phyloP scores from a whole-genome alignment of 1,140 invertebrate species.

The Drosophila rufa region DNA sequence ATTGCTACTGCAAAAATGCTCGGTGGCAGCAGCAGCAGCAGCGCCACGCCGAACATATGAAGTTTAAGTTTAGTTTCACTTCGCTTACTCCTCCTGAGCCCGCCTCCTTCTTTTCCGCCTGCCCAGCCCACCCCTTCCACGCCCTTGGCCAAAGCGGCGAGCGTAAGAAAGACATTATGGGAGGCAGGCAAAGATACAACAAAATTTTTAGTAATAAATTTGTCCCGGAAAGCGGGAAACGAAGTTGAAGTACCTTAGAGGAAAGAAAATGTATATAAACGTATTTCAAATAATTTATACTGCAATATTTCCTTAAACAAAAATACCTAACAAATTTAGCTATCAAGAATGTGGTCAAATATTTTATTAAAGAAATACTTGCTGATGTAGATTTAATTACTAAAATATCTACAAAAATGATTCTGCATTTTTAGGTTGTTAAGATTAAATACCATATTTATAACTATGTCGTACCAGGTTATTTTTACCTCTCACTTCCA shows the following conservation, averaged over 20 bases:
- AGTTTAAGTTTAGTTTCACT: slow-evolving; percentile 60
- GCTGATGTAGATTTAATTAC: no score
- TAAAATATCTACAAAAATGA: no score
- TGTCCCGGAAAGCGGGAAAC: background rate
- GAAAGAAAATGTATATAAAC: background rate
- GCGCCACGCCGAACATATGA: slow-evolving; percentile 41
- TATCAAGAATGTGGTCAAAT: no score
- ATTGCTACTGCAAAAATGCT: slow-evolving; percentile 78
- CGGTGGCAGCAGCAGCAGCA: slow-evolving; percentile 28
- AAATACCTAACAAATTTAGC: no score
- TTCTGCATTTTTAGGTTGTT: no score
- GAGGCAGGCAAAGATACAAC: slow-evolving; percentile 21
- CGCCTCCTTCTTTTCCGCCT: background rate
- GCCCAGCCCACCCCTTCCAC: background rate
- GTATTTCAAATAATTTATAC: background rate
- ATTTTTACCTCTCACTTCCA: background rate
- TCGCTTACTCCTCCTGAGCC: slow-evolving; percentile 22
- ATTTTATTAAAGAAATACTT: no score
- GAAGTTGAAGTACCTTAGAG: slow-evolving; percentile 7
- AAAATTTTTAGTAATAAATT: slow-evolving; percentile 56
- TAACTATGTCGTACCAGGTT: no score
- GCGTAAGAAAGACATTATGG: slow-evolving; percentile 55
- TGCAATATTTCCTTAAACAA: no score
- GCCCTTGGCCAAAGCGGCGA: slow-evolving; percentile 12
- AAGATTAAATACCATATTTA: background rate